Evolutionary conservation across 2,888 invertebrate genomes (phyloP).

Genomic region (Hedya salicella): DNA sequence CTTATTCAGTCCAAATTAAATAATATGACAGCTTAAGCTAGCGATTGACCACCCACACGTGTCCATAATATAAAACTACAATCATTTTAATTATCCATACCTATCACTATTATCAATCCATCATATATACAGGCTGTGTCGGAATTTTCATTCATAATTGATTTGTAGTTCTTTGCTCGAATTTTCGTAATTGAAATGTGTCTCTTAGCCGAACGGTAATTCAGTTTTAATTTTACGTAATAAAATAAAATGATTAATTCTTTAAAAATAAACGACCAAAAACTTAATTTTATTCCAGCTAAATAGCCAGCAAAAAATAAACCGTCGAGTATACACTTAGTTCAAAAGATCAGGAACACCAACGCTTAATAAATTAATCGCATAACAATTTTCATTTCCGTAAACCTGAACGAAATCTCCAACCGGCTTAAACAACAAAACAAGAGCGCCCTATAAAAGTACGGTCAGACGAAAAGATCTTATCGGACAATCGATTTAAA

Average conservation of each 20-base stretch:
- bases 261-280: no score
- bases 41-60: constrained; percentile 44
- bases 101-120: constrained; percentile 39
- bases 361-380: no score
- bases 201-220: no score
- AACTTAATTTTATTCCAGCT: neutral
- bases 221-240: no score
- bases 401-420: neutral
- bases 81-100: constrained; percentile 37
- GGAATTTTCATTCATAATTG: neutral
- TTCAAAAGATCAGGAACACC: no score
- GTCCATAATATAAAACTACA: constrained; percentile 23
- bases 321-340: neutral
- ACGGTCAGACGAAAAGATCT: constrained; percentile 50
- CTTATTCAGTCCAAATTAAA: constrained; percentile 33
- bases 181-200: no score
- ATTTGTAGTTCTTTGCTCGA: no score
- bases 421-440: constrained; percentile 46
- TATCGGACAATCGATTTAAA: constrained; percentile 64
- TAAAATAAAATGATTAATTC: no score
- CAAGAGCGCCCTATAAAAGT: constrained; percentile 53
- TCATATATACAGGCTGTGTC: constrained; percentile 29
- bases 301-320: neutral
- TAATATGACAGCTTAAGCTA: constrained; percentile 38
- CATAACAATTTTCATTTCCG: no score